Conservation (phyloP, 2,888 invertebrate species). For the Monochamus alternatus region DNA sequence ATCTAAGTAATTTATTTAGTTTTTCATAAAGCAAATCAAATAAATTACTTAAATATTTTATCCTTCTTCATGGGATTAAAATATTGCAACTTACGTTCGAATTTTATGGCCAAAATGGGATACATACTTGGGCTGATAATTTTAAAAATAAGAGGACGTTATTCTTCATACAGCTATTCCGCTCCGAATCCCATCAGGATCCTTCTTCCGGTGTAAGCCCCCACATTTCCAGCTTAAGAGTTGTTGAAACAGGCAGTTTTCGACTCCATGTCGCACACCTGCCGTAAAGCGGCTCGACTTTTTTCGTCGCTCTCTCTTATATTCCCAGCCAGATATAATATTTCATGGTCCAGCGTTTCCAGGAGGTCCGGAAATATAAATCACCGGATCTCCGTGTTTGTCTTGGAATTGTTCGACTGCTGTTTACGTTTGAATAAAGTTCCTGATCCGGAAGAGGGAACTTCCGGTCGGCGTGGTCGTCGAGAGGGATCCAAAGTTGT, state of each 20-base stretch:
- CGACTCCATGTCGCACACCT: neutral
- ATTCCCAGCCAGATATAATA: constrained; percentile 2
- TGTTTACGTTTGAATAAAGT: constrained; percentile 19
- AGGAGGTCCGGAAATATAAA: constrained; percentile 15
- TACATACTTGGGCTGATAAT: no score
- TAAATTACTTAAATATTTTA: no score
- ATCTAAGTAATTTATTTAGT: no score
- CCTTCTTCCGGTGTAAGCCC: no score
- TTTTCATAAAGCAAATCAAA: no score
- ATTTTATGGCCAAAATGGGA: no score
- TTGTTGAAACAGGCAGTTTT: neutral
- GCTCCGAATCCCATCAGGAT: no score
- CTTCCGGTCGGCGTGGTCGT: neutral
- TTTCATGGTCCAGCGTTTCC: constrained; percentile 8
- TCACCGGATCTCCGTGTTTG: constrained; percentile 13
- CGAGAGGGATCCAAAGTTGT: neutral
- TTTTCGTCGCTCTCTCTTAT: constrained; percentile 6
- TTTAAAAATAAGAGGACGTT: no score
- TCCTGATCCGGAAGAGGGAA: neutral
- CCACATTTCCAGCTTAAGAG: neutral
- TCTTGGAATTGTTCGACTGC: constrained; percentile 9
- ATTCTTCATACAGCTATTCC: no score
- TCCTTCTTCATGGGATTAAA: no score
- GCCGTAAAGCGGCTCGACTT: constrained; percentile 10
- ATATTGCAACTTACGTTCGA: no score